A percentile compares a stretch with the other conserved stretches of the same genome.
Conservation (phyloP, 1,140 invertebrate genomes). For the Lerema accius region DNA sequence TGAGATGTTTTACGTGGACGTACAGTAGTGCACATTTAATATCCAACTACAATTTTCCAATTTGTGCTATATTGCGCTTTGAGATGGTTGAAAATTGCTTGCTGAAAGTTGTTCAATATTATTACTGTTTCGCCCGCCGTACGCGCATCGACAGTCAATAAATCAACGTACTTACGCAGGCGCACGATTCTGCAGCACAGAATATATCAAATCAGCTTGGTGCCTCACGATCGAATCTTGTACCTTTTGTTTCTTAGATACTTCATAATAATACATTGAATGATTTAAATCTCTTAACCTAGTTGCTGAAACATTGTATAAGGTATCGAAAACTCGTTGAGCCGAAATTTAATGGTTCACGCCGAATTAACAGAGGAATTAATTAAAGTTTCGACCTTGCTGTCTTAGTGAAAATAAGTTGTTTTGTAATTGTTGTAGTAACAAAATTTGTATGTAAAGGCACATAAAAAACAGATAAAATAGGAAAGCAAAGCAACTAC, state of each 20-base stretch:
- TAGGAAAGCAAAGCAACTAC: too few relatives aligned
- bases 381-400: constrained; percentile 24
- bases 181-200: constrained; percentile 69
- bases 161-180: constrained; percentile 61
- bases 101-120: constrained; percentile 21
- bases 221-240: constrained; percentile 69
- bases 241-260: constrained; percentile 66
- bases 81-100: constrained; percentile 33
- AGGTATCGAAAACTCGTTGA: constrained; percentile 31
- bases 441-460: too few relatives aligned
- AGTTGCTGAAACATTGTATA: constrained; percentile 48
- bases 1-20: constrained; percentile 35
- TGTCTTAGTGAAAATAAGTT: constrained; percentile 1
- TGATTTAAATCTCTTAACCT: constrained; percentile 59
- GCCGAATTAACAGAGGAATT: constrained; percentile 12
- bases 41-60: constrained; percentile 24
- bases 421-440: constrained; percentile 12
- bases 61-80: constrained; percentile 25
- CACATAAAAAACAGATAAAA: too few relatives aligned
- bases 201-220: constrained; percentile 77
- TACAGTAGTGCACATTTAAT: constrained; percentile 15
- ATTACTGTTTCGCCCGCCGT: constrained; percentile 33
- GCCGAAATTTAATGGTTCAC: constrained; percentile 10
- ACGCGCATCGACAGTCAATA: constrained; percentile 64
- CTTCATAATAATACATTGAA: constrained; percentile 46